Conservation (phyloP, 1,140 invertebrate species). For the Dendrolimus punctatus region DNA sequence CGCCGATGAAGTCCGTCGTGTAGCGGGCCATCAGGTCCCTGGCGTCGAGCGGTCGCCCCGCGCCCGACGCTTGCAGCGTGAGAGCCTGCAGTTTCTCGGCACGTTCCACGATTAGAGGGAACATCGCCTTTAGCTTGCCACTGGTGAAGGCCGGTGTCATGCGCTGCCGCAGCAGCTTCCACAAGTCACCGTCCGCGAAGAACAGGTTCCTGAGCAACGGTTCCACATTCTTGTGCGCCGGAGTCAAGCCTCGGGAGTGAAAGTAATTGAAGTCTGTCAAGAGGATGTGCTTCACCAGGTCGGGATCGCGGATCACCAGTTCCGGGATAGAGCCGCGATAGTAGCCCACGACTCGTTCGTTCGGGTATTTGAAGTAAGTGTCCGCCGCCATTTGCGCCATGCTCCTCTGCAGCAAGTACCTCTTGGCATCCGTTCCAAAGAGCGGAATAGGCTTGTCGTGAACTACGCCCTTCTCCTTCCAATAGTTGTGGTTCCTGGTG, state of each 20-base stretch:
- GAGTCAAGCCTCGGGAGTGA: conserved; percentile 25
- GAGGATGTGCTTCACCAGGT: conserved; percentile 70
- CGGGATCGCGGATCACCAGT: conserved; percentile 71
- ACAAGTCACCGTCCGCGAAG: conserved; percentile 54
- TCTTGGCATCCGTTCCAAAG: conserved; percentile 38
- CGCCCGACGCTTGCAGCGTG: conserved; percentile 13
- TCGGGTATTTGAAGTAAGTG: conserved; percentile 32
- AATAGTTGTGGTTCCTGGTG: conserved; percentile 46
- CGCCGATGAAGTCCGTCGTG: conserved; percentile 71
- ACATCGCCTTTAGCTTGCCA: conserved; percentile 73
- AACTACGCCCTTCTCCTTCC: conserved; percentile 56
- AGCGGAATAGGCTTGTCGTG: conserved; percentile 43
- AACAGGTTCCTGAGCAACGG: conserved; percentile 39
- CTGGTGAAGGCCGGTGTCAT: conserved; percentile 74
- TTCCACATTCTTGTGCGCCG: conserved; percentile 31
- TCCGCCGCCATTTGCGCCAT: conserved; percentile 24
- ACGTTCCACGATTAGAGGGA: conserved; percentile 50
- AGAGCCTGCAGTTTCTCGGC: conserved; percentile 39
- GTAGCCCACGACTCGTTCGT: conserved; percentile 31
- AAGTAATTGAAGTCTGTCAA: conserved; percentile 74
- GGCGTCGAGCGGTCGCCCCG: conserved; percentile 37
- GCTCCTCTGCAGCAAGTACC: conserved; percentile 24
- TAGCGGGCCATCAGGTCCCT: conserved; percentile 59
- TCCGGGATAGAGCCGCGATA: conserved; percentile 43
- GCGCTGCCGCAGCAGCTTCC: conserved; percentile 71